Base-by-base conservation (phyloP, 2,113 vertebrate genomes). In the Pavo muticus region DNA sequence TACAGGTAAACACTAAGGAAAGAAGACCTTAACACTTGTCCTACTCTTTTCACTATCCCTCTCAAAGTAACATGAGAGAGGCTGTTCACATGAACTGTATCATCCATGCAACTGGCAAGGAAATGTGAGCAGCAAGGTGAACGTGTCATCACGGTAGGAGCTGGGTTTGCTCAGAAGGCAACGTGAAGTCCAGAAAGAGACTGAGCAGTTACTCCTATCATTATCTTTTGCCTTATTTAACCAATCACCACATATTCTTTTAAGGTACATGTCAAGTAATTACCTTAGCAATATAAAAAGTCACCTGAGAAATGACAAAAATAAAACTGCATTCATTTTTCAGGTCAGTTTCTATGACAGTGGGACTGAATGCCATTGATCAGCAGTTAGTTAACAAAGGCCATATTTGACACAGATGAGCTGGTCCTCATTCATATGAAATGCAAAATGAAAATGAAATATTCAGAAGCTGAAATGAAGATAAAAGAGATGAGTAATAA, bases 311-410 rank as follows among this genome's bases (percentile, higher is more conserved):
- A 92, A 95, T 92, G 93, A 96, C 65, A 88, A 96, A 97, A 92
- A 96, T 87, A 90, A 84, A 97, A 97, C 97, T 96, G 95, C 42
- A 91, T 88, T 93, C 32, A 76, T 88, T 95, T 89, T 92, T 90
- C 88, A 90, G 92, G 71, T 63, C 77, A 84, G 95, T 97, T 95
- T 95, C 97, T 92, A 97, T 95, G 96, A 93, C 96, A 77, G 97
- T 72, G 0, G 67, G 79, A 90, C 70, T 63, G 95, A 93, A 60
- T 92, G 84, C 70, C 81, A 96, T 92, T 96, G 95, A 97, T 96
- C 95, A 97, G 95, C 95, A 92, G 81, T 95, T 95, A 95, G 95
- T 81, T 81, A 90, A 93, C 91, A 71, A 78, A 54, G 74, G 73
- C 90, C 64, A 48, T 45, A 20, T 48, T 78, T 77, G 90, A 95